Base-by-base conservation (phyloP, 35 echinoderm and acorn worm genomes). In the Hemicentrotus pulcherrimus region DNA sequence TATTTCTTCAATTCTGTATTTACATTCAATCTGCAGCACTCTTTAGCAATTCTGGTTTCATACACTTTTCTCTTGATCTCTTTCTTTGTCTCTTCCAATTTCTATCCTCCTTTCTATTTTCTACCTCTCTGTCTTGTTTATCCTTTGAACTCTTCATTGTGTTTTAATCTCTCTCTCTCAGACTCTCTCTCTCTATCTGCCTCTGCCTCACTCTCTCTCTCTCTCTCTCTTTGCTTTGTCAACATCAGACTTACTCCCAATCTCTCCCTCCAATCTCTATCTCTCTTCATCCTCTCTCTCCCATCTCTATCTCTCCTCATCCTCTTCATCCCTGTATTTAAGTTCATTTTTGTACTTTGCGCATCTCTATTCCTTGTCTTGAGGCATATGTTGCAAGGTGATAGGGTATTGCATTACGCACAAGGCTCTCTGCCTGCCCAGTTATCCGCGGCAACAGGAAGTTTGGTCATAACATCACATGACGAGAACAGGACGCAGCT, bases 401-500 rank as follows among this genome's bases (percentile, higher is more conserved):
- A 47, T 58, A 31, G 11, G 30, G 91, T 93, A 93, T 93, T 93
- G 91, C 91, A 93, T 93, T 93, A 93, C 91, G 48, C 91, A 93
- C 9, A 93, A 47, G 91, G 91, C 91, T 93, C 46, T 93, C 32
- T 93, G 91, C 91, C 91, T 93, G 91, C 91, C 91, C 30, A 58
- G 30, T 33, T 33, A 90, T 90, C 91, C 91, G 11, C 45, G 16
- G 46, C 48, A 93, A 93, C 91, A 93, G 91, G 91, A 93, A 93
- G 48, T 58, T 31, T 93, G 91, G 91, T 93, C 91, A 93, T 58
- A 93, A 93, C 45, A 93, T 93, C 91, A 93, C 91, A 93, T 93
- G 91, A 93, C 48, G 48, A 47, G 91, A 93, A 93, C 91, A 93
- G 91, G 91, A 93, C 91, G 91, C 48, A 58, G 91, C 91, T 93